Percentiles rank a stretch among this genome's conserved stretches.
Evolutionary conservation across 2,113 vertebrate species (phyloP).

Genomic region (Phylloscopus trochiloides): DNA sequence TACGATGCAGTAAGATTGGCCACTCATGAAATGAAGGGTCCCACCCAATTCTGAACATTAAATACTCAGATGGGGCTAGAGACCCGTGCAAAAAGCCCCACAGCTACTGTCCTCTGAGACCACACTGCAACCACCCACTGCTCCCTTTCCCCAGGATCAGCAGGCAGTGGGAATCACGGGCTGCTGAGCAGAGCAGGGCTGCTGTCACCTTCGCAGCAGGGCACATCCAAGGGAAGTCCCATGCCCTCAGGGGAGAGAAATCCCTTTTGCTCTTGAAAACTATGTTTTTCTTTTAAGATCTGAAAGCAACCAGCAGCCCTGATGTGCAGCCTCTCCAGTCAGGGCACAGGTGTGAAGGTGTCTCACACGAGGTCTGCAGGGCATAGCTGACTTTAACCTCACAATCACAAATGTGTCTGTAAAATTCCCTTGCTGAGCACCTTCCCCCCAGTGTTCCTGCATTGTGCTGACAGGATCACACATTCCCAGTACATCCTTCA

Average conservation of each 20-base stretch:
- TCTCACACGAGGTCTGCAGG: background rate
- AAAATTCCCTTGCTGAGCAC: background rate
- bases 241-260: background rate
- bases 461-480: background rate
- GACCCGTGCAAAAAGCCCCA: background rate
- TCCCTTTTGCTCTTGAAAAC: background rate
- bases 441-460: background rate
- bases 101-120: background rate
- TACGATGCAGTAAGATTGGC: too few species aligned
- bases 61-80: background rate
- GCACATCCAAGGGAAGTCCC: background rate
- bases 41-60: background rate
- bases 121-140: background rate
- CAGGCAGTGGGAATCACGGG: rapidly evolving
- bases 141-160: background rate
- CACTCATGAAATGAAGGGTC: background rate
- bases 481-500: background rate
- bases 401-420: background rate
- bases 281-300: background rate
- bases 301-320: background rate
- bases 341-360: background rate
- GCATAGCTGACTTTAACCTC: background rate
- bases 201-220: background rate
- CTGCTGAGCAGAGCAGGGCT: background rate
- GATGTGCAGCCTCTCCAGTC: rapidly evolving